A percentile compares a stretch with the other conserved stretches of the same genome.
These are phyloP conservation scores for Brachypalpus laphriformis DNA, from an alignment of 2,888 invertebrate genomes.

Conservation along the genomic window DNA sequence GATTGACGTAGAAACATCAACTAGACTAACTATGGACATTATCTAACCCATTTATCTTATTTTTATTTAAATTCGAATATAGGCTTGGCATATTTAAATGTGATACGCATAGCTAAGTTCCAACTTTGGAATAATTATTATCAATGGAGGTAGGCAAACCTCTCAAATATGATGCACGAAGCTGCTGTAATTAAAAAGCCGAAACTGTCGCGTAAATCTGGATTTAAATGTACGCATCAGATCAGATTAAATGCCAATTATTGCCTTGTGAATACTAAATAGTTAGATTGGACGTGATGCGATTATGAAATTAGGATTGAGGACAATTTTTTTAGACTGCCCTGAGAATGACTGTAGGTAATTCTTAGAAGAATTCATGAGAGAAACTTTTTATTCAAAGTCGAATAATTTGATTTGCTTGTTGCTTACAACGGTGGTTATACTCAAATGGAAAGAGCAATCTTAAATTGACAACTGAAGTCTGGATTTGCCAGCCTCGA, in stretches of 20 bases:
- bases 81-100: background rate
- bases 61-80: background rate
- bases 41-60: background rate
- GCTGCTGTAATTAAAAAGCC: background rate
- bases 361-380: background rate
- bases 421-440: no score
- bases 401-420: background rate
- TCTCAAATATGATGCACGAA: background rate
- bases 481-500: no score
- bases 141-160: background rate
- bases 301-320: constrained; percentile 3
- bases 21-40: no score
- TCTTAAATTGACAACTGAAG: no score
- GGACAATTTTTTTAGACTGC: background rate
- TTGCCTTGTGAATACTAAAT: constrained; percentile 34
- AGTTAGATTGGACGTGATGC: constrained; percentile 31
- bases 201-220: background rate
- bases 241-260: constrained; percentile 39
- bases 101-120: background rate
- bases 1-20: no score
- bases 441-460: no score
- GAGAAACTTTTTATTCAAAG: background rate
- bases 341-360: background rate
- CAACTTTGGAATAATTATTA: background rate
- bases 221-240: constrained; percentile 32